A percentile compares a stretch with the other conserved stretches of the same genome.
Evolutionary conservation across 2,797 vertebrate species (phyloP).

Genomic region (Parambassis ranga): DNA sequence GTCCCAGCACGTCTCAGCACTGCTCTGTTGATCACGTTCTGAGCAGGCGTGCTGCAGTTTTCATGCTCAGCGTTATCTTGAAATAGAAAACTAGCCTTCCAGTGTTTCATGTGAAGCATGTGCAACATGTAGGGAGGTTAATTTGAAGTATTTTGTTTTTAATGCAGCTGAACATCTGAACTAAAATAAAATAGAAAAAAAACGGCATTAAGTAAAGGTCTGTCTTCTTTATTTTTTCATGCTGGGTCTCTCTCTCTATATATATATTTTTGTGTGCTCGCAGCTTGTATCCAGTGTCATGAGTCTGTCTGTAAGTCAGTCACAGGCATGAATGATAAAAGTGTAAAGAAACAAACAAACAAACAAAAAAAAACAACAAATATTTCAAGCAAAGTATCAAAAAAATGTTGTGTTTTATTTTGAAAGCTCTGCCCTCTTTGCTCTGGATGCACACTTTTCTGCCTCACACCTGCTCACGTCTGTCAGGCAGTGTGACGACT

Average conservation of each 20-base stretch:
- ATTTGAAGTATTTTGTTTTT: no score
- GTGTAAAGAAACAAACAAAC: background rate
- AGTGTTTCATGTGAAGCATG: conserved; percentile 68
- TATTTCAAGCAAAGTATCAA: no score
- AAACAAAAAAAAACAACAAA: no score
- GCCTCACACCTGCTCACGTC: conserved; percentile 49
- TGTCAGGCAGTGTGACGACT: conserved; percentile 27
- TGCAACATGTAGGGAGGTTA: conserved; percentile 36
- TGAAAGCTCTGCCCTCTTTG: conserved; percentile 8
- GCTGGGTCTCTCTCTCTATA: no score
- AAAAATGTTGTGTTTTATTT: no score
- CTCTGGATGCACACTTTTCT: no score
- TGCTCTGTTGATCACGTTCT: conserved; percentile 55
- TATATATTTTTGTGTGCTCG: conserved; percentile 53
- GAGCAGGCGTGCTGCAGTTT: conserved; percentile 44
- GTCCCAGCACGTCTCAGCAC: conserved; percentile 30
- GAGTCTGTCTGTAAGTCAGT: conserved; percentile 9
- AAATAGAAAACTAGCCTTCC: conserved; percentile 80
- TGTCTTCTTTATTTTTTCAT: conserved; percentile 5
- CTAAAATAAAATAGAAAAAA: background rate
- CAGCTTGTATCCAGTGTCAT: conserved; percentile 45
- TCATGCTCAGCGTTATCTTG: conserved; percentile 80
- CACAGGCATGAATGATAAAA: background rate
- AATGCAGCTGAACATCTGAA: background rate
- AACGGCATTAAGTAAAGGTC: conserved; percentile 1